These are phyloP conservation scores for Drosophila colorata DNA, from an alignment of 2,888 invertebrate species.

Conservation along the genomic window DNA sequence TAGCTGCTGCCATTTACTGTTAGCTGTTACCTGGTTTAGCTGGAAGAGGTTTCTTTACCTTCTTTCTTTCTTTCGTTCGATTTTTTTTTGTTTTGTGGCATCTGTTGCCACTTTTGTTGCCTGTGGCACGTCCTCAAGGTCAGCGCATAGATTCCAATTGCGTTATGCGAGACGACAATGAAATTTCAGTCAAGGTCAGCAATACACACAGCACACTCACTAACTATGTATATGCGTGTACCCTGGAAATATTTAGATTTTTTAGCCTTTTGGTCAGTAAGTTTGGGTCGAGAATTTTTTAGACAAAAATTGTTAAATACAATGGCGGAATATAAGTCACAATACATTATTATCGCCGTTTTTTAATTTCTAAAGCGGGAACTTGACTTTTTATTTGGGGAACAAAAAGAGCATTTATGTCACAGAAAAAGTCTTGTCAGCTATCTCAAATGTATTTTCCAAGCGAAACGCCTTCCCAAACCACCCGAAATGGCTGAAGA, in stretches of 20 bases:
- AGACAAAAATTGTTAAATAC: not conserved
- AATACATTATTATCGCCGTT: no score
- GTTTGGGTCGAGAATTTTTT: no score
- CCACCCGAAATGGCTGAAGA: no score
- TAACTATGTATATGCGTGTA: not conserved
- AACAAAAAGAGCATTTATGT: no score
- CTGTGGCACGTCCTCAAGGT: constrained; percentile 45
- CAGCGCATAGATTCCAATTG: constrained; percentile 16
- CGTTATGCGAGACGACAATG: constrained; percentile 29
- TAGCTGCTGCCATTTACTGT: constrained; percentile 50
- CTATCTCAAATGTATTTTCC: no score
- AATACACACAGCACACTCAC: not conserved
- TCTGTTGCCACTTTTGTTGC: constrained; percentile 38
- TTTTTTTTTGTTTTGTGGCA: constrained; percentile 28
- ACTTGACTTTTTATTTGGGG: no score
- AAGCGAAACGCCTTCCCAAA: no score
- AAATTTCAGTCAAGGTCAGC: constrained; percentile 34
- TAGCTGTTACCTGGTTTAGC: constrained; percentile 21
- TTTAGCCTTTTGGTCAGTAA: not conserved
- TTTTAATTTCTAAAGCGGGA: no score
- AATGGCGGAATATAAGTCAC: not conserved
- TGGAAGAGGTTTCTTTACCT: constrained; percentile 21
- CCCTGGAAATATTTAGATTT: not conserved
- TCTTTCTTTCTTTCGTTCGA: not conserved
- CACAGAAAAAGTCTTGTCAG: no score